Evolutionary conservation across 2,888 invertebrate species (phyloP).

Genomic region (Asteroscopus sphinx): DNA sequence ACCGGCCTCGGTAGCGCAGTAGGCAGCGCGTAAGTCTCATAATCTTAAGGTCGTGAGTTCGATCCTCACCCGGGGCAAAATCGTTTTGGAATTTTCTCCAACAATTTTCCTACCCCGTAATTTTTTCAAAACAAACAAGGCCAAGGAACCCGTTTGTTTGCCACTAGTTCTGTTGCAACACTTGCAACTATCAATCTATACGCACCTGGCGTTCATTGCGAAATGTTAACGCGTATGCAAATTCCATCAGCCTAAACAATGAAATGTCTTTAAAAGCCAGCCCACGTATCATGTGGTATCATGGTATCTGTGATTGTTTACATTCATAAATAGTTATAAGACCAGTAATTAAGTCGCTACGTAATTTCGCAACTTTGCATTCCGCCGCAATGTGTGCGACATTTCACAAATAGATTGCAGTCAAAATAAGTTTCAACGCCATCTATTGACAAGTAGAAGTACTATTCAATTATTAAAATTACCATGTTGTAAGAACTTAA

Average conservation of each 20-base stretch:
- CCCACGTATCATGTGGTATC: slow-evolving; percentile 72
- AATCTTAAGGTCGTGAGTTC: slow-evolving; percentile 98
- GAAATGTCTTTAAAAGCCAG: slow-evolving; percentile 66
- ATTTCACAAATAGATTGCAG: slow-evolving; percentile 49
- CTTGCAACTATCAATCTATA: slow-evolving; percentile 53
- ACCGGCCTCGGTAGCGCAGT: slow-evolving; percentile 95
- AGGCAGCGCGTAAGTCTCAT: slow-evolving; percentile 97
- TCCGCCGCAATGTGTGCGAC: slow-evolving; percentile 52
- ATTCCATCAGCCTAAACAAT: slow-evolving; percentile 73
- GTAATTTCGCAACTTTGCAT: slow-evolving; percentile 60
- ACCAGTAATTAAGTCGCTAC: slow-evolving; percentile 61
- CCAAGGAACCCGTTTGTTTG: slow-evolving; percentile 50
- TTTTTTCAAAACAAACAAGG: slow-evolving; percentile 46
- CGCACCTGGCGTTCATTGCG: slow-evolving; percentile 64
- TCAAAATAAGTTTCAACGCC: slow-evolving; percentile 62
- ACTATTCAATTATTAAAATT: slow-evolving; percentile 38
- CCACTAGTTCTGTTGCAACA: slow-evolving; percentile 43
- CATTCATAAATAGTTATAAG: slow-evolving; percentile 70
- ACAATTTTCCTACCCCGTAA: slow-evolving; percentile 21
- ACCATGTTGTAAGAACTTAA: background rate
- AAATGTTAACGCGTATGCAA: slow-evolving; percentile 69
- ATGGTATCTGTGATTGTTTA: slow-evolving; percentile 68
- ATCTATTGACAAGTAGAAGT: slow-evolving; percentile 67
- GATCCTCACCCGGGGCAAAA: slow-evolving; percentile 96
- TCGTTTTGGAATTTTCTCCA: slow-evolving; percentile 50